These are phyloP conservation scores for Cotesia congregata DNA, from an alignment of 2,888 invertebrate genomes.

Conservation along the genomic window DNA sequence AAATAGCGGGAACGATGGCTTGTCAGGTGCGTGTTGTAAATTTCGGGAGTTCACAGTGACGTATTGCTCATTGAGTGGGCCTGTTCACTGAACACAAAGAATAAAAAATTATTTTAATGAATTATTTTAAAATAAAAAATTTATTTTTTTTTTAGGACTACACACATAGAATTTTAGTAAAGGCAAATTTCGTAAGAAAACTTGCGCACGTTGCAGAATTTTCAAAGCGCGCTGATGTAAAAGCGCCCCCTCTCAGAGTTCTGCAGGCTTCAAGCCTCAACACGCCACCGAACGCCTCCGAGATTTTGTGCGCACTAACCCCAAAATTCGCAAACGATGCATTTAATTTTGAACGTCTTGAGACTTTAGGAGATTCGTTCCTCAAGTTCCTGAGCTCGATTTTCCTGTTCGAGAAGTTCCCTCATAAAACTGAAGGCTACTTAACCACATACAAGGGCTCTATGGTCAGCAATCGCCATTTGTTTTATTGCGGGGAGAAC, in stretches of 20 bases:
- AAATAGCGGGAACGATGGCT: no score
- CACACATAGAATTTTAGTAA: neutral
- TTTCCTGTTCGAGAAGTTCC: constrained; percentile 80
- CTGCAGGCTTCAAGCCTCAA: constrained; percentile 38
- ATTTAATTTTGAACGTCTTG: constrained; percentile 85
- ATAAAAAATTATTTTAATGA: no score
- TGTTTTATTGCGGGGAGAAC: constrained; percentile 79
- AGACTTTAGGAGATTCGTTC: constrained; percentile 92
- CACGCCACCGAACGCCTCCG: constrained; percentile 58
- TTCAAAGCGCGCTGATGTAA: neutral
- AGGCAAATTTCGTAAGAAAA: neutral
- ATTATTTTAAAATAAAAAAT: no score
- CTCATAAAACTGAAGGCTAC: constrained; percentile 81
- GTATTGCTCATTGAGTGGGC: no score
- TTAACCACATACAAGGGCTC: constrained; percentile 81
- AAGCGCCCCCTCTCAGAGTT: constrained; percentile 50
- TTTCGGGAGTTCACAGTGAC: no score
- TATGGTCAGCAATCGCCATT: constrained; percentile 87
- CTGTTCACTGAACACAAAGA: no score
- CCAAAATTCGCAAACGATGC: constrained; percentile 81
- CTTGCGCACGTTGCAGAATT: neutral
- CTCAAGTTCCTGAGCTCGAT: constrained; percentile 85
- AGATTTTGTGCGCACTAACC: constrained; percentile 76
- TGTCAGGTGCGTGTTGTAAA: no score
- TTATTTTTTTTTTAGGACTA: neutral